A percentile compares a stretch with the other conserved stretches of the same genome.
These are phyloP conservation scores for Psilanteris sp. DNA, from an alignment of 1,140 invertebrate species.

Conservation along the genomic window DNA sequence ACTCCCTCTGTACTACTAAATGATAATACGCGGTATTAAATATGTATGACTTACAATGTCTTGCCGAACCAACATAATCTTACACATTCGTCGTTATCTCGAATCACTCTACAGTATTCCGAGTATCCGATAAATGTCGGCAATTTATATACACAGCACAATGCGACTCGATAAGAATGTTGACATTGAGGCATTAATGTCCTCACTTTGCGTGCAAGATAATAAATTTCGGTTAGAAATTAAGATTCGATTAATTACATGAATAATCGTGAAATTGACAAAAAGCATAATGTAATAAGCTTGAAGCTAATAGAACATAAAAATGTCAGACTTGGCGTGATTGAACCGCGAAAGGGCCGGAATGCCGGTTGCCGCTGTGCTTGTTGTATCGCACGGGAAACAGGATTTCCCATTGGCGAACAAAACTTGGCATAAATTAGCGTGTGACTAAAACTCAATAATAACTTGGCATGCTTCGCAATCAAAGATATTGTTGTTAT, in stretches of 20 bases:
- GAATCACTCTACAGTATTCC: conserved; percentile 48
- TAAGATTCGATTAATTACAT: conserved; percentile 40
- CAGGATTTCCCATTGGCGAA: conserved; percentile 39
- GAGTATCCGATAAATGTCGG: conserved; percentile 57
- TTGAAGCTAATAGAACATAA: too few species aligned
- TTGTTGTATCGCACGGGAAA: conserved; percentile 19
- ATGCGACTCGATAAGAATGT: conserved; percentile 52
- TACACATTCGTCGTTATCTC: conserved; percentile 54
- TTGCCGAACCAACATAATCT: conserved; percentile 53
- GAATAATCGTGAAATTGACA: background rate
- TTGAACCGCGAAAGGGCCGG: conserved; percentile 3
- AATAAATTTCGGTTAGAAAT: conserved; percentile 19
- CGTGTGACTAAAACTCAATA: conserved; percentile 12
- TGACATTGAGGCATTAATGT: conserved; percentile 54
- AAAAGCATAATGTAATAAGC: conserved; percentile 11
- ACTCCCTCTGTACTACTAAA: conserved; percentile 48
- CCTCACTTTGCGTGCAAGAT: conserved; percentile 15
- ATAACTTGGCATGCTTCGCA: conserved; percentile 19
- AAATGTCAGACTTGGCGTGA: conserved; percentile 4
- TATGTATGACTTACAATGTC: conserved; percentile 60
- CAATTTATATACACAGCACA: conserved; percentile 58
- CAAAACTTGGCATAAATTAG: conserved; percentile 36
- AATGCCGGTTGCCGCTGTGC: conserved; percentile 6
- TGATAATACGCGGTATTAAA: conserved; percentile 55
- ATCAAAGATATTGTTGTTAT: conserved; percentile 43